Evolutionary conservation across 2,888 invertebrate species (phyloP).

Genomic region (Endotricha flammealis): DNA sequence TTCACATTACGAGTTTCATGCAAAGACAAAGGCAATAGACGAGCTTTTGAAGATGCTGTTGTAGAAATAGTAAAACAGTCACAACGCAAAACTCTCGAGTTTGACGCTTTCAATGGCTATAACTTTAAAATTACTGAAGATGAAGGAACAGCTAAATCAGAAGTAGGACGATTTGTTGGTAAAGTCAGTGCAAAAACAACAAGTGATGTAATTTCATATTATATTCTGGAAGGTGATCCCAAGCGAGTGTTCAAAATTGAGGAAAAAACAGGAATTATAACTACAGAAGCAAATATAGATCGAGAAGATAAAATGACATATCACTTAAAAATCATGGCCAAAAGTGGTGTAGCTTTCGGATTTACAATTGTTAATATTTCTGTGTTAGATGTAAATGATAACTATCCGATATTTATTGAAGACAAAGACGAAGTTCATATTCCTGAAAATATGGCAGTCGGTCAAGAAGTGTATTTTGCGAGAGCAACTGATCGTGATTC

Average conservation of each 20-base stretch:
- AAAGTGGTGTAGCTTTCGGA: slow-evolving; percentile 85
- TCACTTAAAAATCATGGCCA: slow-evolving; percentile 88
- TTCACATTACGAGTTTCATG: slow-evolving; percentile 88
- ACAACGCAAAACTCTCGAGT: slow-evolving; percentile 84
- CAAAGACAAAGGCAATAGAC: slow-evolving; percentile 87
- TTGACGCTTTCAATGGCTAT: slow-evolving; percentile 87
- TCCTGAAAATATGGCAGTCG: slow-evolving; percentile 94
- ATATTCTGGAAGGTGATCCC: slow-evolving; percentile 89
- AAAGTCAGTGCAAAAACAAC: slow-evolving; percentile 81
- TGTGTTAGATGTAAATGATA: slow-evolving; percentile 93
- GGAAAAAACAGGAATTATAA: slow-evolving; percentile 86
- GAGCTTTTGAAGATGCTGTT: slow-evolving; percentile 84
- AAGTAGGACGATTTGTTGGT: slow-evolving; percentile 86
- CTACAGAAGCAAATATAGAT: slow-evolving; percentile 88
- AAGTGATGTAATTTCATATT: slow-evolving; percentile 84
- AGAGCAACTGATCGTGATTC: slow-evolving; percentile 92
- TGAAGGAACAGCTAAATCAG: slow-evolving; percentile 79
- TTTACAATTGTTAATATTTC: slow-evolving; percentile 88
- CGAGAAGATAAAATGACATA: slow-evolving; percentile 89
- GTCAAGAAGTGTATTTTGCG: slow-evolving; percentile 93
- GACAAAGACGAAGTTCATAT: slow-evolving; percentile 88
- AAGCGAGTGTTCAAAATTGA: slow-evolving; percentile 88
- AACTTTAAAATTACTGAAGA: slow-evolving; percentile 91
- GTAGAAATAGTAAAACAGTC: slow-evolving; percentile 88
- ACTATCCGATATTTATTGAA: slow-evolving; percentile 89